Percentiles rank a stretch among this genome's conserved stretches.
These are phyloP conservation scores for Drosophila asahinai DNA, from an alignment of 1,140 invertebrate species.

Conservation along the genomic window DNA sequence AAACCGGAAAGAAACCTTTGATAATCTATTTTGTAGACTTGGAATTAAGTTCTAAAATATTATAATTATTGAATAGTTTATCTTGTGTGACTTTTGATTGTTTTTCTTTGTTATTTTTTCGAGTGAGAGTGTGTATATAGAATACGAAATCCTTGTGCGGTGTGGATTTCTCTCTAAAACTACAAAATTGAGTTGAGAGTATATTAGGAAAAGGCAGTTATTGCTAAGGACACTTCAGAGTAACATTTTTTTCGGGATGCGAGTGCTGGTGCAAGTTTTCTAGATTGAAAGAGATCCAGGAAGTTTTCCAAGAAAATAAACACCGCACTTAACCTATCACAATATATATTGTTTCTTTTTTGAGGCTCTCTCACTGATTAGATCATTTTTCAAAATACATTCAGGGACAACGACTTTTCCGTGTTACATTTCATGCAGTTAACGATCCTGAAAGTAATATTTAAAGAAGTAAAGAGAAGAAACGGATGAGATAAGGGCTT, in stretches of 20 bases:
- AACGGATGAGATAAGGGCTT: slow-evolving; percentile 41
- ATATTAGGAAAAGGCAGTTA: slow-evolving; percentile 41
- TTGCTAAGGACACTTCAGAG: slow-evolving; percentile 78
- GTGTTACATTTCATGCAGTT: slow-evolving; percentile 85
- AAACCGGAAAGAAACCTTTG: slow-evolving; percentile 22
- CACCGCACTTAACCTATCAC: slow-evolving; percentile 54
- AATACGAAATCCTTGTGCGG: slow-evolving; percentile 40
- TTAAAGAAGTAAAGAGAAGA: slow-evolving; percentile 49
- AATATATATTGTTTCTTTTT: slow-evolving; percentile 27
- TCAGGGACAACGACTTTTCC: slow-evolving; percentile 83
- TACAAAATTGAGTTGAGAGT: slow-evolving; percentile 15
- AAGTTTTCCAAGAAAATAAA: slow-evolving; percentile 14
- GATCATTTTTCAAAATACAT: slow-evolving; percentile 71
- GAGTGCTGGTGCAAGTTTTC: slow-evolving; percentile 38
- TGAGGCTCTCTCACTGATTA: slow-evolving; percentile 36
- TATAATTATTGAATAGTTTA: slow-evolving; percentile 2
- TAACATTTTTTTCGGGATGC: slow-evolving; percentile 46
- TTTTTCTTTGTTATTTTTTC: neutral
- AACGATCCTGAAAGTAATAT: slow-evolving; percentile 82
- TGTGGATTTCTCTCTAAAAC: slow-evolving; percentile 15
- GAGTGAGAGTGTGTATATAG: slow-evolving; percentile 17
- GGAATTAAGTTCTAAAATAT: slow-evolving; percentile 15
- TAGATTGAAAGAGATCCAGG: slow-evolving; percentile 27
- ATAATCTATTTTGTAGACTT: slow-evolving; percentile 6
- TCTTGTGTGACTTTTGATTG: slow-evolving; percentile 23